Evolutionary conservation across 2,113 vertebrate species (phyloP).

Genomic region (Mobula birostris): DNA sequence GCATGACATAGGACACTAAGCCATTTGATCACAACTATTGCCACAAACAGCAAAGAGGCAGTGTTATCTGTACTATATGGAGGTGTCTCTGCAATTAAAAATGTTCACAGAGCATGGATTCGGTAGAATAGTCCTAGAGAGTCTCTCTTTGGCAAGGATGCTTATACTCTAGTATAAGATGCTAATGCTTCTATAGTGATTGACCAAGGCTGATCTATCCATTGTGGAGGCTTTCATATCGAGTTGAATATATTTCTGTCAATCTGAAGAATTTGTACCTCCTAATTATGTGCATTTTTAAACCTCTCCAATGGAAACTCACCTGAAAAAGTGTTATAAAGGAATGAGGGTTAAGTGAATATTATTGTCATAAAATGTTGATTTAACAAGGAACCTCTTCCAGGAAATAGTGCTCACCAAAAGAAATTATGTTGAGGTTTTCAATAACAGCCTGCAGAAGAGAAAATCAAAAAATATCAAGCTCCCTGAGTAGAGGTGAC

Average conservation of each 20-base stretch:
- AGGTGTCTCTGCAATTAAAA: neutral
- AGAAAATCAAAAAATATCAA: neutral
- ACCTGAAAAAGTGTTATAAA: neutral
- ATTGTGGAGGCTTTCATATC: neutral
- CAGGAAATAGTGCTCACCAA: neutral
- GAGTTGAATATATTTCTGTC: no score
- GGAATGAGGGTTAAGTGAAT: neutral
- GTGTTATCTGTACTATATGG: neutral
- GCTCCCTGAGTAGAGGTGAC: neutral
- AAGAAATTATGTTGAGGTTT: neutral
- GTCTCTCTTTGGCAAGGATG: no score
- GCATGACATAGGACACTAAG: neutral
- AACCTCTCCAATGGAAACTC: neutral
- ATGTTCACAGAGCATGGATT: neutral
- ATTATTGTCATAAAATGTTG: neutral
- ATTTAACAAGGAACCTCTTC: neutral
- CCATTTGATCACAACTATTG: neutral
- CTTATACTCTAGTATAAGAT: no score
- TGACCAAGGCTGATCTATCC: no score
- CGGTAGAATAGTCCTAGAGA: neutral
- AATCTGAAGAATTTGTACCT: no score
- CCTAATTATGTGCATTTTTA: no score
- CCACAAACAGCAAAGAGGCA: neutral
- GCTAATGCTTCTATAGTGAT: no score
- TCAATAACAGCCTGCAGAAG: neutral